phyloP scores from a whole-genome alignment of 2,797 vertebrate species.

The Cryptoblepharus egeriae region DNA sequence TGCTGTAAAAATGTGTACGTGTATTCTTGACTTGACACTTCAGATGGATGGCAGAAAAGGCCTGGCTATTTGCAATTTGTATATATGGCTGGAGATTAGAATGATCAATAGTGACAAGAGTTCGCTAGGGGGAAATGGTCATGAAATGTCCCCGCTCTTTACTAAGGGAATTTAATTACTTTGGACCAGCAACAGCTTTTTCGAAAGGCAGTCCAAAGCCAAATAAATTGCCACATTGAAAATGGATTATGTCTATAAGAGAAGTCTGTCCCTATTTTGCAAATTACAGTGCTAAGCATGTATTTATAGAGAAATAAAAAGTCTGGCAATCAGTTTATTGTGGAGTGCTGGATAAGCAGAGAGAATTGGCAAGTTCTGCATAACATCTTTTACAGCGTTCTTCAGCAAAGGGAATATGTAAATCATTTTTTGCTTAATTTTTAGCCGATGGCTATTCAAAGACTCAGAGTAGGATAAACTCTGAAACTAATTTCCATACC shows the following conservation, averaged over 20 bases:
- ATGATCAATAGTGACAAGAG: slow-evolving; percentile 25
- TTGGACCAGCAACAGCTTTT: slow-evolving; percentile 45
- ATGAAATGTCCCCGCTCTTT: slow-evolving; percentile 41
- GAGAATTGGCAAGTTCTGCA: neutral
- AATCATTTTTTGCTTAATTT: slow-evolving; percentile 55
- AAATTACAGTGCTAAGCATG: slow-evolving; percentile 53
- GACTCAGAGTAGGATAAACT: slow-evolving; percentile 32
- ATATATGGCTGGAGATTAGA: slow-evolving; percentile 11
- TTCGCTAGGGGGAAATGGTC: slow-evolving; percentile 43
- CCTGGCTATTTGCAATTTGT: slow-evolving; percentile 31
- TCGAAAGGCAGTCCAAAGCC: slow-evolving; percentile 33
- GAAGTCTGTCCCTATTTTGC: slow-evolving; percentile 41
- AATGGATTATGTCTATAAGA: slow-evolving; percentile 64
- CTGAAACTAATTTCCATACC: slow-evolving; percentile 29
- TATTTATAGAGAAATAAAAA: slow-evolving; percentile 46
- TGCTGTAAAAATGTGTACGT: neutral
- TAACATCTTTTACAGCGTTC: slow-evolving; percentile 36
- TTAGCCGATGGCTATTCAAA: slow-evolving; percentile 26
- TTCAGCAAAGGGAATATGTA: slow-evolving; percentile 51
- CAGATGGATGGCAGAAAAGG: slow-evolving; percentile 15
- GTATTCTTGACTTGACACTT: slow-evolving; percentile 16
- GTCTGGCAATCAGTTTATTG: slow-evolving; percentile 23
- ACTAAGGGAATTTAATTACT: slow-evolving; percentile 60
- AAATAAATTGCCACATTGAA: slow-evolving; percentile 37
- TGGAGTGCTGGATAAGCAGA: slow-evolving; percentile 52